phyloP scores from a whole-genome alignment of 2,113 vertebrate genomes.

The Dicerorhinus sumatrensis region DNA sequence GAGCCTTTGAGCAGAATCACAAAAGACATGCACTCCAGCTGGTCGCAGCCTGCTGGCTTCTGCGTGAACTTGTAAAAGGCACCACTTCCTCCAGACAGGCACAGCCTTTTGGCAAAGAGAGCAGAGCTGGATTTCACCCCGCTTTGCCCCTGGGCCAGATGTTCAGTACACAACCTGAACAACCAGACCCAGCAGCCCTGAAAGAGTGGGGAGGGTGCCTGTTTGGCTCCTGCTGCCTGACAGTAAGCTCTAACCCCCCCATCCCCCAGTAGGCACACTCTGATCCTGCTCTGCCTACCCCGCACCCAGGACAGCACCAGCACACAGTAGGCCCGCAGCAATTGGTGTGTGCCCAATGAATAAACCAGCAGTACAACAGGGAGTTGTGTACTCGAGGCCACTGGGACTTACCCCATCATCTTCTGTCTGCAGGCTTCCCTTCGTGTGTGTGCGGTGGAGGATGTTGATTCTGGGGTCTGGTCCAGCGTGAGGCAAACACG shows the following conservation, averaged over 20 bases:
- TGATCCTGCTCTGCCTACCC: neutral
- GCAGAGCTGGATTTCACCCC: neutral
- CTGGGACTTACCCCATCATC: neutral
- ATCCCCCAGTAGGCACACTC: neutral
- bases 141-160: neutral
- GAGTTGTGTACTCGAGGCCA: neutral
- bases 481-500: neutral
- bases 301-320: neutral
- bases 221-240: neutral
- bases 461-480: neutral
- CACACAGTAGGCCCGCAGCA: neutral
- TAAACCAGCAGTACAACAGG: no score
- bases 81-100: neutral
- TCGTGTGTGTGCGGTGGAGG: no score
- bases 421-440: neutral
- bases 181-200: neutral
- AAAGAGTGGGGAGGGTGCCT: neutral
- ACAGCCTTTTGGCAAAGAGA: neutral
- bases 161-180: neutral
- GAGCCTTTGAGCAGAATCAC: neutral
- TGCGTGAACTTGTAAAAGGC: neutral
- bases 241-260: fast-evolving
- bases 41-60: neutral
- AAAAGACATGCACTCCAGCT: neutral
- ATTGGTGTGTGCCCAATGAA: neutral